Evolutionary conservation across 2,888 invertebrate genomes (phyloP).

Genomic region (Notodonta dromedarius): DNA sequence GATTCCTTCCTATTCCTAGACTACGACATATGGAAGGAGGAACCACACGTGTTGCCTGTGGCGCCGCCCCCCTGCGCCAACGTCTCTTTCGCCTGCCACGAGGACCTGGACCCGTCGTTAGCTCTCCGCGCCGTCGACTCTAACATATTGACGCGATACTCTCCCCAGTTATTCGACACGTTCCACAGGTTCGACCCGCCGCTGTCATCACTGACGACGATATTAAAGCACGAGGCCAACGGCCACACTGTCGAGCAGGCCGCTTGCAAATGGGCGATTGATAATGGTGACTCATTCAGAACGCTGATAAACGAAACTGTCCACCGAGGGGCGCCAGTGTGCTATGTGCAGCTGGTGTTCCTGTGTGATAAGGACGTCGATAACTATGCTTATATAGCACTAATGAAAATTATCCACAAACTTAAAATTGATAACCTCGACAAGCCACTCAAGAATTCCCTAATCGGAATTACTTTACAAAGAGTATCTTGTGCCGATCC

Average conservation of each 20-base stretch:
- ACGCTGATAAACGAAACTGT: not conserved
- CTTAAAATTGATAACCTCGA: not conserved
- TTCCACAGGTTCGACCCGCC: not conserved
- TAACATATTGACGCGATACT: not conserved
- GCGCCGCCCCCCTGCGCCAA: not conserved
- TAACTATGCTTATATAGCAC: not conserved
- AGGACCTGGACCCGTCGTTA: not conserved
- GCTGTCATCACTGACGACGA: not conserved
- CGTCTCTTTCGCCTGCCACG: not conserved
- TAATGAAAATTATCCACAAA: not conserved
- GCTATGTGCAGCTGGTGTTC: not conserved
- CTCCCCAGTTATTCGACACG: not conserved
- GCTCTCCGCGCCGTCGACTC: not conserved
- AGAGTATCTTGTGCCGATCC: not conserved
- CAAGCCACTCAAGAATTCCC: not conserved
- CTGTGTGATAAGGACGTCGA: not conserved
- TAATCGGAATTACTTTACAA: not conserved
- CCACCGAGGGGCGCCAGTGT: too few species aligned
- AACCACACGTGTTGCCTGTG: not conserved
- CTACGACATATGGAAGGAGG: slow-evolving; percentile 1
- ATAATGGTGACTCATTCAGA: not conserved
- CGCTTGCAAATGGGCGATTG: not conserved
- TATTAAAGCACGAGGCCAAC: not conserved
- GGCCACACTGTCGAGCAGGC: not conserved
- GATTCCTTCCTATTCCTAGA: slow-evolving; percentile 2